Conservation (phyloP, 2,888 invertebrate genomes). For the Lasiommata megera region DNA sequence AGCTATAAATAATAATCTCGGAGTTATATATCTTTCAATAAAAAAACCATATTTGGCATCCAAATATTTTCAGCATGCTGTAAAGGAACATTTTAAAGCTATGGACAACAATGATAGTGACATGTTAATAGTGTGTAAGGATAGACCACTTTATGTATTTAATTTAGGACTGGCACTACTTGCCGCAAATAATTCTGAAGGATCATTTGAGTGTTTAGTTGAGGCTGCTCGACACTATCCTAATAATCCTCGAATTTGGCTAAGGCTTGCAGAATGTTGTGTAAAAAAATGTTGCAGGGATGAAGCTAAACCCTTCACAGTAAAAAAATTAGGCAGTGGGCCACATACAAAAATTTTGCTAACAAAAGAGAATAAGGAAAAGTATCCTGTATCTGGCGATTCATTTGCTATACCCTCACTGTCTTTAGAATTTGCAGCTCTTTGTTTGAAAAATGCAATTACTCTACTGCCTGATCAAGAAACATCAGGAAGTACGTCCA, state of each 20-base stretch:
- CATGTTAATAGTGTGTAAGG: constrained; percentile 63
- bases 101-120: constrained; percentile 69
- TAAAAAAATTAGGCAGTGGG: constrained; percentile 71
- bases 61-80: constrained; percentile 89
- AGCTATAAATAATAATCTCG: constrained; percentile 89
- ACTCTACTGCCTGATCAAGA: constrained; percentile 84
- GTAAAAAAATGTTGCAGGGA: constrained; percentile 85
- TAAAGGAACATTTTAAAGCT: constrained; percentile 85
- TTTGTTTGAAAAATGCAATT: constrained; percentile 93
- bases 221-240: constrained; percentile 93
- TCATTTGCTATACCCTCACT: constrained; percentile 93
- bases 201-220: constrained; percentile 95
- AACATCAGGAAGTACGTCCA: constrained; percentile 54
- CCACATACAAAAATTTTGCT: constrained; percentile 67
- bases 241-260: constrained; percentile 94
- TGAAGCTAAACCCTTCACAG: constrained; percentile 67
- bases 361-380: constrained; percentile 64
- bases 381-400: constrained; percentile 79
- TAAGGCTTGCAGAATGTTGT: constrained; percentile 96
- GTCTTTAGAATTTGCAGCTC: constrained; percentile 93
- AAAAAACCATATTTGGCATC: constrained; percentile 90
- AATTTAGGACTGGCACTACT: constrained; percentile 93
- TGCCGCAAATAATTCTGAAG: constrained; percentile 88
- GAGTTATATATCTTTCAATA: constrained; percentile 89
- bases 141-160: constrained; percentile 86